These are phyloP conservation scores for Melanotaenia parkinsoni DNA, from an alignment of 2,797 vertebrate species.

Conservation along the genomic window DNA sequence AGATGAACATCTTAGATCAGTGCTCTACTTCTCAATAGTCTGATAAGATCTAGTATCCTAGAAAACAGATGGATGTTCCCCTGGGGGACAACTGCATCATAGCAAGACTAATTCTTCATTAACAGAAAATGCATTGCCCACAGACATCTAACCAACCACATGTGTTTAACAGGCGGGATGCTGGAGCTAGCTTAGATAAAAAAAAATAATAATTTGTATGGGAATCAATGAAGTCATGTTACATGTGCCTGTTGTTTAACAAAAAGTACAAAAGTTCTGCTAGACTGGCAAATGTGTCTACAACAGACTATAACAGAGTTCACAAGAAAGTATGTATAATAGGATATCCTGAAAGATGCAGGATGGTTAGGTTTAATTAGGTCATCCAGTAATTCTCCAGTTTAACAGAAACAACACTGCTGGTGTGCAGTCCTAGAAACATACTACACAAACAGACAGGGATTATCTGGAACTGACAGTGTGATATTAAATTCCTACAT, in stretches of 20 bases:
- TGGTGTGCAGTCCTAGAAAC: too few relatives aligned
- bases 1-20: slow-evolving; percentile 43
- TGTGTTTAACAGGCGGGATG: slow-evolving; percentile 52
- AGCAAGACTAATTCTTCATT: slow-evolving; percentile 60
- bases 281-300: slow-evolving; percentile 8
- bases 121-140: slow-evolving; percentile 58
- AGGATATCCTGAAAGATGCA: background rate
- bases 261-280: slow-evolving; percentile 43
- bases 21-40: slow-evolving; percentile 12
- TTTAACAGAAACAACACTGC: too few relatives aligned
- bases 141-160: slow-evolving; percentile 44
- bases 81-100: slow-evolving; percentile 38
- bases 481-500: too few relatives aligned
- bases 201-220: slow-evolving; percentile 35
- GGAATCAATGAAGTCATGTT: slow-evolving; percentile 60
- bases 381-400: background rate
- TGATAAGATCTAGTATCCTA: slow-evolving; percentile 40
- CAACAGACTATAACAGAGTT: slow-evolving; percentile 16
- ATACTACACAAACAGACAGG: too few relatives aligned
- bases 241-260: slow-evolving; percentile 61
- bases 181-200: slow-evolving; percentile 26
- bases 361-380: background rate
- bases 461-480: too few relatives aligned
- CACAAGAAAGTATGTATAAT: background rate
- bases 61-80: slow-evolving; percentile 46